Base-by-base conservation (phyloP, 1,140 invertebrate genomes). In the Lucilia sericata region DNA sequence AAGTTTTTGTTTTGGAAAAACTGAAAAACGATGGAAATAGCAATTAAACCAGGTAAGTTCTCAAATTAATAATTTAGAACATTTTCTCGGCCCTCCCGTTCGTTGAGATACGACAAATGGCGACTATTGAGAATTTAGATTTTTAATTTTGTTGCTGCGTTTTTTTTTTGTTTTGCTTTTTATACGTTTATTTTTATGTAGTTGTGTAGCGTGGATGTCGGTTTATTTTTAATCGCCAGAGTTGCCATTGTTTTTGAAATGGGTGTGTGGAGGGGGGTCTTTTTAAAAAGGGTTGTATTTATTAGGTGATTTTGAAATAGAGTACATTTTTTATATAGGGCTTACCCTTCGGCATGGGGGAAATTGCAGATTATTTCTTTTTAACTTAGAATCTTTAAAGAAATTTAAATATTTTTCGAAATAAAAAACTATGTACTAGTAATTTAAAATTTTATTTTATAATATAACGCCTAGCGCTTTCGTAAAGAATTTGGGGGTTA, bases 21-120 rank as follows among this genome's bases (percentile, higher is more conserved):
- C 25, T 30, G 10, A 19, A 82, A 74, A 51, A 84, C 75, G 12
- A 85, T 85, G 85, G 85, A 85, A 60, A 70, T 42, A 25, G 65
- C 83, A 51, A 14, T 82, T 65, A 76, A 85, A 84, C 84, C 70
- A 82, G 85, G 85, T 85, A 85, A 82, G 13, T 49, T 80, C 49
- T 47, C 21, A 82, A 84, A 85, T 42, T 49, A 36, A 55, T 74
- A 81, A 30, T 82, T 42, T 51, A 60, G 30, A 76, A 74, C 36
- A 80, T 83, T 14, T n/a, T 17, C 51, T 80, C 42, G 13, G 21
- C 49, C 82, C 84, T 78, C 47, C 75, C 82, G 84, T 78, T 70
- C 82, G 55, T 83, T 65, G 55, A 30, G 19, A 76, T 65, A 78
- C 84, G 84, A 83, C 82, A 83, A 82, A 85, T 83, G 82, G 82